Evolutionary conservation across 2,888 invertebrate genomes (phyloP).

Genomic region (Panzeria rudis): DNA sequence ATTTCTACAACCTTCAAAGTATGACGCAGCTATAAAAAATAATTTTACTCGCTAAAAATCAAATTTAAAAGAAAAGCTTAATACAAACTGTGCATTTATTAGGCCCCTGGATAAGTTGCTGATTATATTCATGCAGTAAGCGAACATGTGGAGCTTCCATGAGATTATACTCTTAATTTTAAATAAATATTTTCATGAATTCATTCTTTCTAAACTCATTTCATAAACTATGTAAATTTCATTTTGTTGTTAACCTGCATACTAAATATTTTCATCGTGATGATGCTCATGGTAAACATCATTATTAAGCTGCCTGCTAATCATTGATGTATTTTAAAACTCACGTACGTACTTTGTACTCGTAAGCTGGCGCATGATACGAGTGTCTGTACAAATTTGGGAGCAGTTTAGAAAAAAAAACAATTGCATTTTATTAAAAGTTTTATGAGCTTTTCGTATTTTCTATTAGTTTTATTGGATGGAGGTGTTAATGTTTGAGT

Average conservation of each 20-base stretch:
- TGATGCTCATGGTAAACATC: constrained; percentile 8
- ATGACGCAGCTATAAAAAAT: no score
- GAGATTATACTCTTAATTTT: no score
- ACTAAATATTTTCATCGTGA: constrained; percentile 37
- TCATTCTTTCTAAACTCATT: constrained; percentile 1
- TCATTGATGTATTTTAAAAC: constrained; percentile 38
- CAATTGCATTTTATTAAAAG: constrained; percentile 17
- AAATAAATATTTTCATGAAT: neutral
- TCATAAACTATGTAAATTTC: constrained; percentile 25
- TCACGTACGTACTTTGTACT: constrained; percentile 52
- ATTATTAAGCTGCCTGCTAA: constrained; percentile 40
- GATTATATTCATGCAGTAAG: no score
- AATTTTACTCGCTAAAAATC: no score
- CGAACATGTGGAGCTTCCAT: no score
- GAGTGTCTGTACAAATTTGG: constrained; percentile 55
- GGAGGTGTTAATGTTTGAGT: constrained; percentile 49
- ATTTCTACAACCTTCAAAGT: no score
- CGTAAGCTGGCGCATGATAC: constrained; percentile 38
- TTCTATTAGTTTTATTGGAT: neutral
- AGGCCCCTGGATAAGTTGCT: no score
- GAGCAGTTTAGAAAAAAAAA: constrained; percentile 51
- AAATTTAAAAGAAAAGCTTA: no score
- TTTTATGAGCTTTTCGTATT: neutral
- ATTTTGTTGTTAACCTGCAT: constrained; percentile 27
- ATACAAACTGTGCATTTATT: no score